Evolutionary conservation across 2,797 vertebrate genomes (phyloP).

Genomic region (Microcaecilia unicolor): DNA sequence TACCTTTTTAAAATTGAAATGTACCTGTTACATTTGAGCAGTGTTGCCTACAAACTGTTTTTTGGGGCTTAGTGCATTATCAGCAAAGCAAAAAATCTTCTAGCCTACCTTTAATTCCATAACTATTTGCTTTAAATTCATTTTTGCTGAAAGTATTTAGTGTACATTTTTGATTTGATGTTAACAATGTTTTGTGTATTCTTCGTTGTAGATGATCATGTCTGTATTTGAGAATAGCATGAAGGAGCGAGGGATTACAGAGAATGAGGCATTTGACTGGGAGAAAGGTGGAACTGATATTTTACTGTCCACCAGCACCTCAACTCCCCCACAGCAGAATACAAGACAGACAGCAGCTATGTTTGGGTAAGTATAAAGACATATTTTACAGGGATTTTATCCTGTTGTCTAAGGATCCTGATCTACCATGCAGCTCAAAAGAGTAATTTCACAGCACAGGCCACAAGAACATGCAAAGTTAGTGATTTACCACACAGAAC

Average conservation of each 20-base stretch:
- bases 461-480: too few species aligned
- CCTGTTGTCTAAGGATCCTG: background rate
- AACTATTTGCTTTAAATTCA: too few species aligned
- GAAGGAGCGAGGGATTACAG: slow-evolving; percentile 89
- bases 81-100: too few species aligned
- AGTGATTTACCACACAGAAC: too few species aligned
- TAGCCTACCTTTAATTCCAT: too few species aligned
- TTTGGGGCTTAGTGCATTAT: too few species aligned
- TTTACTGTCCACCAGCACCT: slow-evolving; percentile 78
- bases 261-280: slow-evolving; percentile 96
- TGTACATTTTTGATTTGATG: background rate
- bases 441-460: too few species aligned
- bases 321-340: slow-evolving; percentile 86
- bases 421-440: background rate
- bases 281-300: slow-evolving; percentile 85
- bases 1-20: too few species aligned
- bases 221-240: slow-evolving; percentile 97
- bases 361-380: slow-evolving; percentile 78
- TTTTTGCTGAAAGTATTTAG: too few species aligned
- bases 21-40: too few species aligned
- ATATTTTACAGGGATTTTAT: fast-evolving
- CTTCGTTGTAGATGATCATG: slow-evolving; percentile 83
- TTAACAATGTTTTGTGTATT: too few species aligned
- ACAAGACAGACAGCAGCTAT: slow-evolving; percentile 89
- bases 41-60: too few species aligned